Percentiles rank a stretch among this genome's conserved stretches.
phyloP scores from a whole-genome alignment of 1,140 invertebrate species.

The Pogonognathellus flavescens region DNA sequence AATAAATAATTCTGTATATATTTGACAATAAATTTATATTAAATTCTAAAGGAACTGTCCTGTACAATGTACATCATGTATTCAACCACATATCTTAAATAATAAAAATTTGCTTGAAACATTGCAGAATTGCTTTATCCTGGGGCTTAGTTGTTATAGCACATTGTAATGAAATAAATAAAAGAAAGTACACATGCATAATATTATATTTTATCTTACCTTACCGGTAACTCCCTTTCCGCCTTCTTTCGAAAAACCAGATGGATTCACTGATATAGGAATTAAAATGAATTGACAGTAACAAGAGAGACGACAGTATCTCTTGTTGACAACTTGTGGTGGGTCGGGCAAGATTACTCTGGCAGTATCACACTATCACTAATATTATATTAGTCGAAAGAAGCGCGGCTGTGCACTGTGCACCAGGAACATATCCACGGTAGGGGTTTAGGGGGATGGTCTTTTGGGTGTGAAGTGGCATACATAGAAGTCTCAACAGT shows the following conservation, averaged over 20 bases:
- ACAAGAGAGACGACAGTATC: conserved; percentile 23
- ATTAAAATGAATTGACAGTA: conserved; percentile 30
- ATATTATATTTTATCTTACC: not conserved
- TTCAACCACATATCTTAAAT: too few relatives aligned
- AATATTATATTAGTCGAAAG: not conserved
- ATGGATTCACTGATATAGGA: conserved; percentile 20
- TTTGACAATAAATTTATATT: too few relatives aligned
- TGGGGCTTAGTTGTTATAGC: too few relatives aligned
- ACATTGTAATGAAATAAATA: too few relatives aligned
- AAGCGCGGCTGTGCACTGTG: not conserved
- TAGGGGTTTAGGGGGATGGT: not conserved
- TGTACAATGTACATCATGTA: too few relatives aligned
- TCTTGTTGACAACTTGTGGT: conserved; percentile 29
- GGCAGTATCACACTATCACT: conserved; percentile 18
- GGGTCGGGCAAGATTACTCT: conserved; percentile 7
- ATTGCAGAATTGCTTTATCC: too few relatives aligned
- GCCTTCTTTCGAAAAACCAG: conserved; percentile 25
- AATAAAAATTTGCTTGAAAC: too few relatives aligned
- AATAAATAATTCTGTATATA: too few relatives aligned
- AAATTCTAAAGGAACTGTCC: too few relatives aligned
- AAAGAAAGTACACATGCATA: too few relatives aligned
- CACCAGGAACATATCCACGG: not conserved
- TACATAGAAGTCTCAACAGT: too few relatives aligned
- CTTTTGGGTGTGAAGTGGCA: not conserved
- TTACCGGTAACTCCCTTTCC: conserved; percentile 23